These are phyloP conservation scores for Papilio polytes DNA, from an alignment of 1,140 invertebrate genomes.

Conservation along the genomic window DNA sequence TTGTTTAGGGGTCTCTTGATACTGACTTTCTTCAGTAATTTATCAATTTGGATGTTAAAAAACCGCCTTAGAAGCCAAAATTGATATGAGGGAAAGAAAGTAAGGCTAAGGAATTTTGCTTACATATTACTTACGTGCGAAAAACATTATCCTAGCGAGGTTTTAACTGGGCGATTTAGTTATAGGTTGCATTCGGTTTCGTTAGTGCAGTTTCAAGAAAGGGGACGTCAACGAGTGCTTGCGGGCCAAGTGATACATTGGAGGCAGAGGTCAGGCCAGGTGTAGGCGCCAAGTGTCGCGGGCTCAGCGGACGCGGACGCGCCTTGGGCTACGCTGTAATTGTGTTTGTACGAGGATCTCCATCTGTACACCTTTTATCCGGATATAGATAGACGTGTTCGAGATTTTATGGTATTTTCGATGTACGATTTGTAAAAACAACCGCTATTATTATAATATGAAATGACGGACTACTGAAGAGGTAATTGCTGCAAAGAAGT, in stretches of 20 bases:
- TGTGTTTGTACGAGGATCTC: constrained; percentile 44
- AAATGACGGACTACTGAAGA: too few relatives aligned
- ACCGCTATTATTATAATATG: too few relatives aligned
- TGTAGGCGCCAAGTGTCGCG: constrained; percentile 50
- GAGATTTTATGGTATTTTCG: neutral
- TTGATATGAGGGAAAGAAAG: too few relatives aligned
- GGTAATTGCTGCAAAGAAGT: too few relatives aligned
- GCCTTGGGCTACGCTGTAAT: constrained; percentile 65
- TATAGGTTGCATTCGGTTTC: neutral
- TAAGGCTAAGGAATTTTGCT: too few relatives aligned
- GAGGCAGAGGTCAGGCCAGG: constrained; percentile 56
- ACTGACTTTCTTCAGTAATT: too few relatives aligned
- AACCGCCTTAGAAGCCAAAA: too few relatives aligned
- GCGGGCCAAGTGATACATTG: constrained; percentile 29
- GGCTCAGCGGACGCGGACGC: constrained; percentile 50
- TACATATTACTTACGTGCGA: too few relatives aligned
- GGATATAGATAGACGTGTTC: neutral
- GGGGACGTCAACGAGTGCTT: neutral
- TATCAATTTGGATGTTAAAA: too few relatives aligned
- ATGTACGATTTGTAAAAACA: too few relatives aligned
- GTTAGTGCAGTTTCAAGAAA: neutral
- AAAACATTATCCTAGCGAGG: too few relatives aligned
- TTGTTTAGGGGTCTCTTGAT: too few relatives aligned
- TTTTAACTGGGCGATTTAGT: neutral
- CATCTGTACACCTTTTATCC: neutral